Base-by-base conservation (phyloP, 2,888 invertebrate species). In the Cynaeus angustus region DNA sequence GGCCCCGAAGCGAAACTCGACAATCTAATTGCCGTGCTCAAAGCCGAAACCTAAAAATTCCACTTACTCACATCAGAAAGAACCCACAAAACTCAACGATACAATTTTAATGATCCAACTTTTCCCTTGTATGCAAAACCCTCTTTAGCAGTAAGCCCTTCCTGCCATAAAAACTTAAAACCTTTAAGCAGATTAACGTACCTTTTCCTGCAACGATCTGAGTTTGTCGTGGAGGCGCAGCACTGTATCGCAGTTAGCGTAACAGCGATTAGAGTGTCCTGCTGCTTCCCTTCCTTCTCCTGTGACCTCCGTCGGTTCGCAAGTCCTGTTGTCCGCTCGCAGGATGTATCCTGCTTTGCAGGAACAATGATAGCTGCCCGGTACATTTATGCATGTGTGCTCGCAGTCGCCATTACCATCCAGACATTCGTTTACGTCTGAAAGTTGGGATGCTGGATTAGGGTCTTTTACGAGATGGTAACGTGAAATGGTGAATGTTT, bases 191-290 rank as follows among this genome's bases (percentile, higher is more conserved):
- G 61, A 68, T 68, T 68, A 61, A 13, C 65, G 61, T 79, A 84
- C 85, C 80, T 85, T 85, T 74, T 89, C 89, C 70, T 81, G 86
- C 12, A 90, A 83, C 43, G 84, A 83, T 75, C 87, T 87, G 53
- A 91, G 85, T 77, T 88, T 88, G 66, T 88, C 85, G 7, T 89
- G 87, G 16, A 91, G 81, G 83, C 88, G 86, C 38, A 87, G 83
- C n/a, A 90, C 88, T 0, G 89, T 89, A 76, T 90, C 89, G 78
- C 91, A 91, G 10, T 88, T 88, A 2, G 90, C 89, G 78, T 88
- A 89, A 78, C 91, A 91, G n/a, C 88, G 85, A 21, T 88, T 84
- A 43, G 83, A 86, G 0, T 88, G 33, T 84, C 87, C 70, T 84
- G 88, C 67, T 68, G 48, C 62, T 58, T 70, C 71, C 13, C 45